A percentile compares a stretch with the other conserved stretches of the same genome.
Evolutionary conservation across 2,888 invertebrate genomes (phyloP).

Genomic region (Folsomia candida): DNA sequence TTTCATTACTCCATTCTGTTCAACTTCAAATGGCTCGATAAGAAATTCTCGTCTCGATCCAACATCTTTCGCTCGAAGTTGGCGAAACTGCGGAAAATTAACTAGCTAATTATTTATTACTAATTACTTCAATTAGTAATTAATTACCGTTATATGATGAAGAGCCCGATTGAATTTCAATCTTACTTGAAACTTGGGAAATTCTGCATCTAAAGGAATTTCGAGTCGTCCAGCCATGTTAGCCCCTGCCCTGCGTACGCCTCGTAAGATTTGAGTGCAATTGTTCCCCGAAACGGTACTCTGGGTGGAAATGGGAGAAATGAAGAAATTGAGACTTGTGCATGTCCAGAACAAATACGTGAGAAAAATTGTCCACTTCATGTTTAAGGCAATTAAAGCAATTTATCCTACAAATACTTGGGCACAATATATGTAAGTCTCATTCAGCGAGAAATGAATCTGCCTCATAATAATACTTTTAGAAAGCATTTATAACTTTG

Average conservation of each 20-base stretch:
- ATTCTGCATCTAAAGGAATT: constrained; percentile 33
- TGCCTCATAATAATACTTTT: too few relatives aligned
- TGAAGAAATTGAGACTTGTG: not conserved
- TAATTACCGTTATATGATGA: constrained; percentile 32
- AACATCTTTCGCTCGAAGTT: constrained; percentile 29
- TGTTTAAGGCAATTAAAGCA: too few relatives aligned
- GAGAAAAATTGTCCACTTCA: too few relatives aligned
- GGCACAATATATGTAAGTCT: too few relatives aligned
- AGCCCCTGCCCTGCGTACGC: constrained; percentile 29
- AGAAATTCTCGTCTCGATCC: constrained; percentile 37
- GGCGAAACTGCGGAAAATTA: constrained; percentile 26
- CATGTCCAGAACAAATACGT: too few relatives aligned
- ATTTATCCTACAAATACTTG: too few relatives aligned
- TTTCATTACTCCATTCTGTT: constrained; percentile 32
- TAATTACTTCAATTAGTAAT: not conserved
- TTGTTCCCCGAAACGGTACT: constrained; percentile 15
- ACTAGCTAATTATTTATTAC: not conserved
- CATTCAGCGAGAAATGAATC: too few relatives aligned
- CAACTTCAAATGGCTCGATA: constrained; percentile 36
- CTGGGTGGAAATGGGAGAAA: not conserved
- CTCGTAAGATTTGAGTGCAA: constrained; percentile 29
- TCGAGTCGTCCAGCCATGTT: constrained; percentile 33
- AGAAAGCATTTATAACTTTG: too few relatives aligned
- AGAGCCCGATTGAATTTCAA: constrained; percentile 36
- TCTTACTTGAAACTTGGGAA: constrained; percentile 29